Conservation (phyloP, 2,797 vertebrate genomes). For the Premnoplex brunnescens region DNA sequence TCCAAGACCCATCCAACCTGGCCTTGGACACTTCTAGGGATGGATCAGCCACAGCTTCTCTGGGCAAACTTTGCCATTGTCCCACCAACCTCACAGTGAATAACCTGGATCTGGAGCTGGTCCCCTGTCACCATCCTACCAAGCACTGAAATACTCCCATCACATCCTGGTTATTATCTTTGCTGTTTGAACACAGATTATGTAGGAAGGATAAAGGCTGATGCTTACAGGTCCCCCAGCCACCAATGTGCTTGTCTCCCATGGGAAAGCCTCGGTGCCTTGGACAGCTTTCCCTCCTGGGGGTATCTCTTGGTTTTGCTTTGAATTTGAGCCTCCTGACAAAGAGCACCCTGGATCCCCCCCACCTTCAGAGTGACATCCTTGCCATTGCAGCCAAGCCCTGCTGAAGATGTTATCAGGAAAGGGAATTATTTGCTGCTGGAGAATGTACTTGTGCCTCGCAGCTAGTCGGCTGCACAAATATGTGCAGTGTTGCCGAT, state of each 20-base stretch:
- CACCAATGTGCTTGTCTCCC: fast-evolving
- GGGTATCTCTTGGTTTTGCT: background rate
- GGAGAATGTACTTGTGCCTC: background rate
- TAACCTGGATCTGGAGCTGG: background rate
- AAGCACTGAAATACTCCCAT: fast-evolving
- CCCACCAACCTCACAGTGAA: background rate
- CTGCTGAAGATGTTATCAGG: constrained; percentile 22
- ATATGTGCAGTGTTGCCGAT: background rate
- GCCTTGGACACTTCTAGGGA: background rate
- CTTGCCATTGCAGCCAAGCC: background rate
- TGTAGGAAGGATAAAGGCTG: background rate
- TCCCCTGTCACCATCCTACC: background rate
- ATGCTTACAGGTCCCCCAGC: background rate
- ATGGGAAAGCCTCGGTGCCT: background rate
- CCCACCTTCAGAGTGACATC: background rate
- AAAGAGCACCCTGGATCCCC: background rate
- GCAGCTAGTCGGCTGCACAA: background rate
- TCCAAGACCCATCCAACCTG: background rate
- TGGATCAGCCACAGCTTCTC: background rate
- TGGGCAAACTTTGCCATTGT: background rate
- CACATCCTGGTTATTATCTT: background rate
- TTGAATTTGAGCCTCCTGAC: background rate
- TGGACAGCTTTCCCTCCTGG: background rate
- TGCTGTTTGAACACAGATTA: background rate
- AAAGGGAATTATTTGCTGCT: constrained; percentile 41